Evolutionary conservation across 2,113 vertebrate genomes (phyloP), one percentile per base, ranked within the genome.

Genomic region (Charina bottae): DNA sequence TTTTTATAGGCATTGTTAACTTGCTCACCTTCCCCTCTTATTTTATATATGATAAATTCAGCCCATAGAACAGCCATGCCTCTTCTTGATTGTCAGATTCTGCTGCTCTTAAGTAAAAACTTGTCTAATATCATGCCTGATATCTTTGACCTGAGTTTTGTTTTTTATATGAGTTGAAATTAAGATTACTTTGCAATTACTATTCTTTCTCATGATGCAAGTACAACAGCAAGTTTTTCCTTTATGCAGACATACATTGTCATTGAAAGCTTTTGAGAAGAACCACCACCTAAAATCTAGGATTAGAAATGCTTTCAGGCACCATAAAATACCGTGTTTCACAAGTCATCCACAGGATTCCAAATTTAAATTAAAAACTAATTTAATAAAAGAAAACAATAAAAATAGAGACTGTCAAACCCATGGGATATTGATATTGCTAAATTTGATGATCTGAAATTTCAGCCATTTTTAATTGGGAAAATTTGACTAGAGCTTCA

Each of bases 71-170:
- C n/a, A 85, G 0, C 37, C 5, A 1, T 92, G 19, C 15, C 21
- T 92, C 37, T 2, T 92, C 33, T 87, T 84, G 17, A 62, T 62
- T 84, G 72, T 84, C 72, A 84, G 37, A 92, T 83, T 62, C 23
- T 54, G 13, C 10, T 59, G 15, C 37, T 89, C 7, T 84, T 84
- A 4, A 15, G 59, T 19, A 60, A 78, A 37, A 37, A 3, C 17
- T 49, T 11, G 42, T 68, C n/a, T 89, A 62, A 72, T 9, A 55
- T 89, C 89, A 8, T 91, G 53, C 21, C 37, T 4, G 78, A 24
- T 83, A 17, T 56, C 55, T 46, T 54, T 55, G 21, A 42, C 49
- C 12, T 92, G 11, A 59, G 19, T 21, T 24, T 42, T 42, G 2
- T 21, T 42, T 78, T 42, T 78, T 42, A 42, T 78, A 78, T 78